Base-by-base conservation (phyloP, 2,113 vertebrate genomes). In the Tachuris rubrigastra region DNA sequence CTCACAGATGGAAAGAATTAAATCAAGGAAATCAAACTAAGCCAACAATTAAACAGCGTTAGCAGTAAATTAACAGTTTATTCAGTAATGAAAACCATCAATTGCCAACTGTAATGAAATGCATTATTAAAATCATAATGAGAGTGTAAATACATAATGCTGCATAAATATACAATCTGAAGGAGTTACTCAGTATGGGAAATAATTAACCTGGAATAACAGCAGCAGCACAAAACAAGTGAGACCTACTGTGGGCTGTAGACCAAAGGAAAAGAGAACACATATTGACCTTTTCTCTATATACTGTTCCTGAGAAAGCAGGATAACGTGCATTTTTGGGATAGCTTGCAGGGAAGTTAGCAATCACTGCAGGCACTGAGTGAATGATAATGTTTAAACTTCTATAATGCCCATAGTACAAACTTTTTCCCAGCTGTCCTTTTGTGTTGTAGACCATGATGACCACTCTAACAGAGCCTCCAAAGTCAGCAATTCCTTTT, bases 81-180 rank as follows among this genome's bases (percentile, higher is more conserved):
- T 66, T 94, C 90, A 88, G 82, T 95, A 95, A 96, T 95, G 90
- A 91, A 96, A 96, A 93, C 53, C 87, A 97, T 94, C 91, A 94
- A 95, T 93, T 91, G 93, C 73, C 69, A 92, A 82, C 77, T 75
- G 91, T 85, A 96, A 97, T 96, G 82, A 95, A 96, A 96, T 96
- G 93, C 91, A 96, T 95, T 96, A 96, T 95, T 96, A 91, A 97
- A 96, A 91, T 93, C 73, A 89, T 93, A 96, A 96, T 25, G 18
- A 96, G 88, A 39, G 75, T 84, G 46, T 88, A 95, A 96, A 93
- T 94, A 92, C 72, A 95, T 85, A 95, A 80, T 84, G 44, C 72
- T 73, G 59, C 55, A 95, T 39, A 93, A 85, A 95, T 67, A 93
- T 69, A 85, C 24, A 66, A 88, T 91, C 89, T 94, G 75, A 93